Base-by-base conservation (phyloP, 1,140 invertebrate species). In the Drosophila elegans region DNA sequence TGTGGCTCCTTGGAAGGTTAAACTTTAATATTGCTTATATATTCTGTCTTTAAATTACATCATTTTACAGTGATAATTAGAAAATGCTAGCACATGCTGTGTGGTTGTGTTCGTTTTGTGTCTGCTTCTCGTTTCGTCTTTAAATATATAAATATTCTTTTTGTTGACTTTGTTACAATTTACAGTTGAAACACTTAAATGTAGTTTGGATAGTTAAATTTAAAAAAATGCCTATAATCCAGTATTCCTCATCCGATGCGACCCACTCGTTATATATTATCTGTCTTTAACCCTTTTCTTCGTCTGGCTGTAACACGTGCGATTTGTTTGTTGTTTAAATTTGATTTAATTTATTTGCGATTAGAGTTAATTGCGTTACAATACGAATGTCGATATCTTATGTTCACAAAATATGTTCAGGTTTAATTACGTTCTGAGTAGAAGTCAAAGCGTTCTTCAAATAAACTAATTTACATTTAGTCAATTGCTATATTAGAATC, bases 11-110 rank as follows among this genome's bases (percentile, higher is more conserved):
- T 74, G 69, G 64, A 48, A 72, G 71, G 52, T 75, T 89, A 80
- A 88, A 84, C 73, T 89, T 89, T 80, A 90, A 89, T 89, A 89
- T 89, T 89, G 85, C 84, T 89, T 89, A 74, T 63, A 74, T 84
- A 80, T 84, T 83, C 67, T 81, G 69, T 68, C 60, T 32, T 72
- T 78, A 78, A 84, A 89, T 89, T 89, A 89, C 84, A 89, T 80
- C 59, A 89, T 89, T 89, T 80, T 89, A 89, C 84, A 89, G 61
- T 71, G 85, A 78, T 77, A 59, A 78, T 74, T 80, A 48, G 53
- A 88, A 88, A 88, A 75, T 75, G 60, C 61, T 75, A 61, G 69
- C 78, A 80, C 74, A 74, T 81, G 81, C 51, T 51, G 49, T 63
- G 67, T 66, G 57, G 48, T 32, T 54, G 52, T 66, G 53, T 69